A percentile compares a stretch with the other conserved stretches of the same genome.
Conservation (phyloP, 2,888 invertebrate species). For the Limnephilus lunatus region DNA sequence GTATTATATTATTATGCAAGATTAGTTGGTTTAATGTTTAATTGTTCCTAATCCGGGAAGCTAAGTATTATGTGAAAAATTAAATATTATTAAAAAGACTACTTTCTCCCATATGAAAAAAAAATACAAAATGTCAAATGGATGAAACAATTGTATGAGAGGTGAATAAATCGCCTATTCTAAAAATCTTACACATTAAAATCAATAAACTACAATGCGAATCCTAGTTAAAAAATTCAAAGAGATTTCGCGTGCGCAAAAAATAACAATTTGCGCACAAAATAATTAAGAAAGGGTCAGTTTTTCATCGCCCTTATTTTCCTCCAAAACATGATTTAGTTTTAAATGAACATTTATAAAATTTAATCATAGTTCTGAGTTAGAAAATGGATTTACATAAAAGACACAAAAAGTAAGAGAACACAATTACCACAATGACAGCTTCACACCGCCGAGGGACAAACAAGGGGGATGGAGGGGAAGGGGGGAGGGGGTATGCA, state of each 20-base stretch:
- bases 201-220: conserved; percentile 62
- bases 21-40: background rate
- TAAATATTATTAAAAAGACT: conserved; percentile 8
- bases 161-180: conserved; percentile 60
- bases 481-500: conserved; percentile 10
- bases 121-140: conserved; percentile 55
- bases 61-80: background rate
- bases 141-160: conserved; percentile 60
- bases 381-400: conserved; percentile 32
- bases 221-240: conserved; percentile 40
- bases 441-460: conserved; percentile 15
- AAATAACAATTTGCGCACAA: conserved; percentile 39
- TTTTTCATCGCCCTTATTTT: conserved; percentile 5
- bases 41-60: background rate
- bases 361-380: conserved; percentile 28
- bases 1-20: background rate
- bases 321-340: conserved; percentile 22
- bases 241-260: conserved; percentile 39
- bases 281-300: conserved; percentile 23
- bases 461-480: background rate
- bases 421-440: conserved; percentile 52
- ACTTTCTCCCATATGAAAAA: conserved; percentile 49
- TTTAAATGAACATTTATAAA: conserved; percentile 32
- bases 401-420: conserved; percentile 44
- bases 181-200: conserved; percentile 61